Conservation (phyloP, 2,113 vertebrate species). For the Vombatus ursinus region DNA sequence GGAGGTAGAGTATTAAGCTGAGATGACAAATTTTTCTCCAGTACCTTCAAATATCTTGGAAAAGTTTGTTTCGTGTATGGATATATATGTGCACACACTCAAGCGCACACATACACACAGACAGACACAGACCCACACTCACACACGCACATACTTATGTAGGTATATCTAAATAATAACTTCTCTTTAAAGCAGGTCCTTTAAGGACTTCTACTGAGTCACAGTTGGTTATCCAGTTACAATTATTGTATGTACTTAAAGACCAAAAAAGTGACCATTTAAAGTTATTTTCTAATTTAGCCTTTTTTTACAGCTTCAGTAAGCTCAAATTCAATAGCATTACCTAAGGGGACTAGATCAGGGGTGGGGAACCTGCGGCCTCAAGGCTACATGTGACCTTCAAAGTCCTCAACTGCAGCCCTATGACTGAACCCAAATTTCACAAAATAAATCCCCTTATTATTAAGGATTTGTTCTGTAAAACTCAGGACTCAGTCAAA, state of each 20-base stretch:
- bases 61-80: neutral
- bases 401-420: too few species aligned
- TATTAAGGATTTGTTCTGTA: too few species aligned
- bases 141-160: too few species aligned
- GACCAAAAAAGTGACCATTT: neutral
- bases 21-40: slow-evolving; percentile 7
- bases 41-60: neutral
- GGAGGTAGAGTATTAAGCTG: neutral
- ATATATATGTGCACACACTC: too few species aligned
- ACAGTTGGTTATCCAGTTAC: neutral
- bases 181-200: slow-evolving; percentile 4
- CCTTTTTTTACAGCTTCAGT: slow-evolving; percentile 13
- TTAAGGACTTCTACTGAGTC: neutral
- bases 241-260: slow-evolving; percentile 15
- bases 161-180: neutral
- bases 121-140: too few species aligned
- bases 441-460: too few species aligned
- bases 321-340: neutral
- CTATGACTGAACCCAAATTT: too few species aligned
- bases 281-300: slow-evolving; percentile 27
- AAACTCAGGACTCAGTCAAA: too few species aligned
- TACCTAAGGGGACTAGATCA: neutral
- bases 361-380: too few species aligned
- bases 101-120: too few species aligned
- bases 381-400: too few species aligned